phyloP scores from a whole-genome alignment of 2,797 vertebrate genomes.

The Clarias platycephalus region DNA sequence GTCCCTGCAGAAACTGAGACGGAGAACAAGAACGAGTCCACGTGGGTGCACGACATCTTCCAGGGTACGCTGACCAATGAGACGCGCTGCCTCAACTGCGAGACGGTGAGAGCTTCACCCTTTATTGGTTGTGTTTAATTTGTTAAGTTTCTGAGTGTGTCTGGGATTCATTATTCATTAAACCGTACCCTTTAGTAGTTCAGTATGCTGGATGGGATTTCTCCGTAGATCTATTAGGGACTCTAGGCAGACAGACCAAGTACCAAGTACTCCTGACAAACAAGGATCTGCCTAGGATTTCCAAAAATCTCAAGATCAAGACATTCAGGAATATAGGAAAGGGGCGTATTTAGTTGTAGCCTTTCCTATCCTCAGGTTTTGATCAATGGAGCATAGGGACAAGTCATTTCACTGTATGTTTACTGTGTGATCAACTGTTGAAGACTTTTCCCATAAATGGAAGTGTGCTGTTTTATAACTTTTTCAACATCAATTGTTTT shows the following conservation, averaged over 20 bases:
- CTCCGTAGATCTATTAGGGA: too few relatives aligned
- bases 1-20: conserved; percentile 71
- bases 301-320: too few relatives aligned
- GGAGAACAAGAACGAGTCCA: conserved; percentile 87
- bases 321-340: too few relatives aligned
- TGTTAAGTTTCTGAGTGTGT: not conserved
- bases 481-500: not conserved
- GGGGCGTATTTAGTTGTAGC: not conserved
- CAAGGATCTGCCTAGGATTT: too few relatives aligned
- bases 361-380: not conserved
- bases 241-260: too few relatives aligned
- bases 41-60: conserved; percentile 98
- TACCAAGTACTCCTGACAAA: too few relatives aligned
- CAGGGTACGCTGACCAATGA: conserved; percentile 98
- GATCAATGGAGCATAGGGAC: not conserved
- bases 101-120: conserved; percentile 78
- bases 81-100: conserved; percentile 98
- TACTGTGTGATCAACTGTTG: not conserved
- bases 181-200: too few relatives aligned
- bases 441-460: not conserved
- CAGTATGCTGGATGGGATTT: too few relatives aligned
- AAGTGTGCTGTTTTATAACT: not conserved
- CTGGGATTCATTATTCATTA: too few relatives aligned
- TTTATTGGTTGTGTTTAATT: not conserved
- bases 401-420: not conserved